Percentiles rank a stretch among this genome's conserved stretches.
Evolutionary conservation across 2,888 invertebrate genomes (phyloP).

Genomic region (Cerastis rubricosa): DNA sequence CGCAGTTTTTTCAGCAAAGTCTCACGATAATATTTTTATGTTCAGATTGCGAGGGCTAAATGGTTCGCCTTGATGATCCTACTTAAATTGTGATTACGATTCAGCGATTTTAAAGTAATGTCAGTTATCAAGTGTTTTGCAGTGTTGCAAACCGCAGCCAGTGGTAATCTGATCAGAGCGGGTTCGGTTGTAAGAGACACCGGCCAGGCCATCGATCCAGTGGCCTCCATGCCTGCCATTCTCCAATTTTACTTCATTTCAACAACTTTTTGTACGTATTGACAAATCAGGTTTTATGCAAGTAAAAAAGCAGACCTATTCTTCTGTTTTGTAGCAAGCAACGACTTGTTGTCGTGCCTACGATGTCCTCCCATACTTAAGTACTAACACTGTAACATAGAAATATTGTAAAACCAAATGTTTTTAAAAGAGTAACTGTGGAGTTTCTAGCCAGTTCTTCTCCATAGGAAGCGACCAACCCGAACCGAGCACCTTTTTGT

Average conservation of each 20-base stretch:
- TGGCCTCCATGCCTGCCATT: constrained; percentile 69
- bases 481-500: too few species aligned
- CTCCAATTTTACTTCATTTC: constrained; percentile 72
- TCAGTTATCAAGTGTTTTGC: constrained; percentile 53
- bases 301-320: constrained; percentile 45
- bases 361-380: too few species aligned
- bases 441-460: too few species aligned
- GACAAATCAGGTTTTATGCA: constrained; percentile 66
- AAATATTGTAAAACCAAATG: too few species aligned
- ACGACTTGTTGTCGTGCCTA: too few species aligned
- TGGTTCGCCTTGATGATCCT: constrained; percentile 60
- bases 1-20: constrained; percentile 49
- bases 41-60: constrained; percentile 42
- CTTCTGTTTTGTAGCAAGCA: too few species aligned
- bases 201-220: constrained; percentile 65
- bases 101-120: constrained; percentile 32
- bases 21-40: constrained; percentile 63
- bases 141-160: constrained; percentile 70
- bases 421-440: too few species aligned
- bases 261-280: constrained; percentile 75
- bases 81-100: constrained; percentile 58
- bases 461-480: too few species aligned
- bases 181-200: constrained; percentile 77
- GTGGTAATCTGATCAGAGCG: constrained; percentile 70
- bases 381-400: too few species aligned